Conservation (phyloP, 2,888 invertebrate genomes). For the Drosophila mayaguana region DNA sequence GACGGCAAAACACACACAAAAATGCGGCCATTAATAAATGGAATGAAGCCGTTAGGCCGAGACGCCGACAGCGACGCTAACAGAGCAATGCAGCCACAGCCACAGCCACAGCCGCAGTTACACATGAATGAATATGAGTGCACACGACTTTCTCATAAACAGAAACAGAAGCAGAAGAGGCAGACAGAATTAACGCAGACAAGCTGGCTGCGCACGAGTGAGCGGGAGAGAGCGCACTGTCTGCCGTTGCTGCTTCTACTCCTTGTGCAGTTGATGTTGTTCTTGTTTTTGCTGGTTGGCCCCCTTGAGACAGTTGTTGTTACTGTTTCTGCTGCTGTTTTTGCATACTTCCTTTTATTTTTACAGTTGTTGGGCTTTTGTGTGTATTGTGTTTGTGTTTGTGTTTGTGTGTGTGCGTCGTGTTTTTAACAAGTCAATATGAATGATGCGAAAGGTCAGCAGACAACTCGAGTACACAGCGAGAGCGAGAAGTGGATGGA, state of each 20-base stretch:
- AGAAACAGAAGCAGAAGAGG: slow-evolving; percentile 21
- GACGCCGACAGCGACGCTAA: slow-evolving; percentile 31
- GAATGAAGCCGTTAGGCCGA: slow-evolving; percentile 54
- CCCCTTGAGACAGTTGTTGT: slow-evolving; percentile 70
- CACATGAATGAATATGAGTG: slow-evolving; percentile 75
- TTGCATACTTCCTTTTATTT: slow-evolving; percentile 48
- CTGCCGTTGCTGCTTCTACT: slow-evolving; percentile 32
- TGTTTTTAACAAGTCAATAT: slow-evolving; percentile 77
- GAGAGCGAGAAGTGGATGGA: slow-evolving; percentile 46
- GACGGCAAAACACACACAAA: slow-evolving; percentile 57
- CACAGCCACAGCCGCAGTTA: slow-evolving; percentile 26
- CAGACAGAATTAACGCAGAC: slow-evolving; percentile 34
- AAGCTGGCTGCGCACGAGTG: slow-evolving; percentile 15
- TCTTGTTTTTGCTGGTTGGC: slow-evolving; percentile 15
- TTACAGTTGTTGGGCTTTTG: slow-evolving; percentile 48
- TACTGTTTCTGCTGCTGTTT: slow-evolving; percentile 18
- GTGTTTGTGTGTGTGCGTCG: slow-evolving; percentile 46
- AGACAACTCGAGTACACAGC: slow-evolving; percentile 57
- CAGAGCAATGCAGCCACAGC: slow-evolving; percentile 39
- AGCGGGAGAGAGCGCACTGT: slow-evolving; percentile 34
- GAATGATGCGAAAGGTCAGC: slow-evolving; percentile 77
- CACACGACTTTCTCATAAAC: slow-evolving; percentile 57
- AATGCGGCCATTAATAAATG: slow-evolving; percentile 74
- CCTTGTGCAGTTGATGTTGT: slow-evolving; percentile 27
- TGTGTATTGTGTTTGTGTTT: slow-evolving; percentile 16